Base-by-base conservation (phyloP, 2,888 invertebrate species). In the Drosophila ustulata region DNA sequence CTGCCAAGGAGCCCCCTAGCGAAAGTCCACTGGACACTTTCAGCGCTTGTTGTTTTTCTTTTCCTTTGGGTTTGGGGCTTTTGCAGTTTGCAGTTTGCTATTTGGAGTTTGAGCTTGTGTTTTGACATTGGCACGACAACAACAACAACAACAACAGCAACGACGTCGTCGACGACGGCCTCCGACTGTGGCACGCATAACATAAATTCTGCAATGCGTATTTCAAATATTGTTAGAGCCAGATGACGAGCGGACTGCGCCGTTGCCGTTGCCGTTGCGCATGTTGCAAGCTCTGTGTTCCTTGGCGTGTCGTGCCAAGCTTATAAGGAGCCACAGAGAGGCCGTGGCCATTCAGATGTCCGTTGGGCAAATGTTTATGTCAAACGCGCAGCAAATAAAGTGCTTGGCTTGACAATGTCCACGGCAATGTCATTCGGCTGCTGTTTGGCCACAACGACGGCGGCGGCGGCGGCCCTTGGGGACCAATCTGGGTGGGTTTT, bases 331-430 rank as follows among this genome's bases (percentile, higher is more conserved):
- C 67, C 86, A 88, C 77, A 85, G 83, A 85, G 88, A 78, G 63
- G 79, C 85, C 85, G 79, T 79, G 75, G 79, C 88, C 83, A 85
- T 85, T 85, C 85, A 85, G 83, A 81, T 85, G 85, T 85, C 85
- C 85, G 71, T 79, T 80, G 85, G 85, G 85, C 87, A 87, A 86
- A 86, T 86, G 89, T 86, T 86, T 88, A 86, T 86, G 86, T 88
- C 86, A 86, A 87, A 78, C 87, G 80, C 74, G 78, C 80, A 73
- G 84, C 87, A 86, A 86, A 86, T 86, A 86, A 88, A 86, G 88
- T 86, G 88, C 89, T 86, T 82, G 88, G 76, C 80, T 82, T 88
- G 83, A 83, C 83, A 83, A 88, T 88, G 88, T 83, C 82, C 71
- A 67, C 80, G 71, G 85, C 88, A 84, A 83, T 83, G 82, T 83